phyloP scores from a whole-genome alignment of 2,797 vertebrate species.

The Darevskia nairensis region DNA sequence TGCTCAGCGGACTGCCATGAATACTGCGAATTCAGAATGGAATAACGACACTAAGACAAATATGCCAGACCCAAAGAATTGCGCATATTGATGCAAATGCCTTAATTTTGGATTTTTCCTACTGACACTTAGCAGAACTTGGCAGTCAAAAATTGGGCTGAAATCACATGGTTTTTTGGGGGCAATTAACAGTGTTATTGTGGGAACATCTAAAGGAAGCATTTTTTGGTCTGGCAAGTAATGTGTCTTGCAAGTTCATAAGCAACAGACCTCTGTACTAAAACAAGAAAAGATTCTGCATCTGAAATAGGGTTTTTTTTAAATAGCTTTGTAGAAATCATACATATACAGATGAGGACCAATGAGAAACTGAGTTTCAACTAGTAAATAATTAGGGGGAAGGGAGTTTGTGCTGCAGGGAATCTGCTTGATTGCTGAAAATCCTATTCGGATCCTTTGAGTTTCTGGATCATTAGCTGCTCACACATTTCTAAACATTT shows the following conservation, averaged over 20 bases:
- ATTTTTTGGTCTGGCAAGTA: not conserved
- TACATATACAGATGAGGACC: too few relatives aligned
- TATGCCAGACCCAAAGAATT: not conserved
- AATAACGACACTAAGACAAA: not conserved
- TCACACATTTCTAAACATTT: not conserved
- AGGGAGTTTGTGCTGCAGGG: not conserved
- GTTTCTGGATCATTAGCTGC: not conserved
- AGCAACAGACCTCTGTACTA: not conserved
- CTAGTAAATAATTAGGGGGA: not conserved
- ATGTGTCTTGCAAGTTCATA: not conserved
- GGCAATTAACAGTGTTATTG: not conserved
- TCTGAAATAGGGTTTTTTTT: not conserved
- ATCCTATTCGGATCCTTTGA: not conserved
- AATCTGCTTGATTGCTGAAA: not conserved
- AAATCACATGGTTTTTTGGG: not conserved
- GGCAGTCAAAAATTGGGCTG: not conserved
- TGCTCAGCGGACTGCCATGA: not conserved
- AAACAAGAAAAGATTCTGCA: not conserved
- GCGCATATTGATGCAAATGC: not conserved
- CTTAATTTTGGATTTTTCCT: slow-evolving; percentile 31
- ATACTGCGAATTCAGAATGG: not conserved
- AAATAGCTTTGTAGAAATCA: not conserved
- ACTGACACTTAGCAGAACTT: not conserved
- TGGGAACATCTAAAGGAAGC: not conserved
- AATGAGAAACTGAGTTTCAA: not conserved